Base-by-base conservation (phyloP, 1,140 invertebrate species). In the Aphidius ervi region DNA sequence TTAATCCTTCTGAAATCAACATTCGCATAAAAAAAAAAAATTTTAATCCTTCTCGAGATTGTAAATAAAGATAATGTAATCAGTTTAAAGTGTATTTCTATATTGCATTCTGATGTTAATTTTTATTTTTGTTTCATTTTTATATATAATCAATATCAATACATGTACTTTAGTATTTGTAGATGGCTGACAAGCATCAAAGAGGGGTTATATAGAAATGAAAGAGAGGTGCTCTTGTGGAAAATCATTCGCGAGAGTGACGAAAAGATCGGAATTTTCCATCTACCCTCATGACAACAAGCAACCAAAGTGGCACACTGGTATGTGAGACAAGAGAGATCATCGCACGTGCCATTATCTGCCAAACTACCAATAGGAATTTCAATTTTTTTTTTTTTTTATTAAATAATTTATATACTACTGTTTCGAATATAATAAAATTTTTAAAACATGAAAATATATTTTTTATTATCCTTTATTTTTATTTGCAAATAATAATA, bases 241-340 rank as follows among this genome's bases (percentile, higher is more conserved):
- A 57, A 57, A 62, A 62, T 47, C 16, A n/a, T 49, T 23, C 9
- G 41, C 58, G 47, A 56, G 60, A 47, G 23, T 31, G 23, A 31
- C 2, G 4, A 31, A 31, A 31, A 31, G 54, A 62, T 62, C n/a
- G 60, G 60, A 62, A 62, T 62, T 57, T 49, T 45, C 42, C 46
- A 46, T 43, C 10, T 41, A 47, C 6, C 16, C 9, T 49, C 20
- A 57, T 62, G 20, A 20, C 55, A 41, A 50, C 40, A 41, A 50
- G 20, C 47, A 50, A 39, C 37, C 45, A 49, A 55, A 54, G 50
- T 40, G 50, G 50, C 23, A 16, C 23, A 10, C 9, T 39, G 31
- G 60, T 54, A 54, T 54, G 52, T 39, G 40, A 48, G 59, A 62
- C 31, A 9, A 20, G 39, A 31, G 39, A 31, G 59, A 54, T 46